Base-by-base conservation (phyloP, 1,140 invertebrate genomes). In the Coenobita brevimanus region DNA sequence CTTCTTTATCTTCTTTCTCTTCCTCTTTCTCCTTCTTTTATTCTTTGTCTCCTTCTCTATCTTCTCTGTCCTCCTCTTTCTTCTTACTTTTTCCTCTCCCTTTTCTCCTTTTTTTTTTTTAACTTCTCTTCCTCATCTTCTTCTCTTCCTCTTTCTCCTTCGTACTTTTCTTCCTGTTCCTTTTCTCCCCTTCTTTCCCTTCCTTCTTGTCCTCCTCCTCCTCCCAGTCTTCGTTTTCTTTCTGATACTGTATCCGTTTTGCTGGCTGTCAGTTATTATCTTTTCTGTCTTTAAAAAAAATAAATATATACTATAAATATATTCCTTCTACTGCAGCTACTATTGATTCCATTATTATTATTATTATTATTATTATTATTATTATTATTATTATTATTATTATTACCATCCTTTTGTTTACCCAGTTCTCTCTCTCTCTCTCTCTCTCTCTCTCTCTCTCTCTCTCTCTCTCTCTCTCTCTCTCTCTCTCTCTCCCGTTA, bases 391-490 rank as follows among this genome's bases (percentile, higher is more conserved):
- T 30, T 69, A 13, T 69, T 30, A 15, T 33, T 54, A 21, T 78
- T 27, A 13, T 46, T n/a, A n/a, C 33, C 75, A 24, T 27, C 24
- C 50, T 21, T 75, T n/a, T n/a, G n/a, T n/a, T n/a, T n/a, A n/a
- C n/a, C n/a, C n/a, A n/a, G n/a, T n/a, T n/a, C n/a, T n/a, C 21
- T 75, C 71, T n/a, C 38, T 38, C 75, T 57, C 24, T 33, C 46
- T 43, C 33, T 43, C 46, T 33, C 57, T 54, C 36, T 38, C 64
- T 27, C 81, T 82, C 81, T 36, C 24, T 54, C 27, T 82, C 67
- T 82, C 81, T 57, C 81, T 41, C 80, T 50, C 81, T 82, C 73
- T 82, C 73, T 82, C 81, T 62, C 81, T 67, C n/a, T n/a, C n/a
- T n/a, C n/a, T n/a, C n/a, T n/a, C n/a, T n/a, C n/a, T n/a, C n/a